Evolutionary conservation across 2,113 vertebrate genomes (phyloP), one percentile per base, ranked within the genome.

Genomic region (Trogon surrucura): DNA sequence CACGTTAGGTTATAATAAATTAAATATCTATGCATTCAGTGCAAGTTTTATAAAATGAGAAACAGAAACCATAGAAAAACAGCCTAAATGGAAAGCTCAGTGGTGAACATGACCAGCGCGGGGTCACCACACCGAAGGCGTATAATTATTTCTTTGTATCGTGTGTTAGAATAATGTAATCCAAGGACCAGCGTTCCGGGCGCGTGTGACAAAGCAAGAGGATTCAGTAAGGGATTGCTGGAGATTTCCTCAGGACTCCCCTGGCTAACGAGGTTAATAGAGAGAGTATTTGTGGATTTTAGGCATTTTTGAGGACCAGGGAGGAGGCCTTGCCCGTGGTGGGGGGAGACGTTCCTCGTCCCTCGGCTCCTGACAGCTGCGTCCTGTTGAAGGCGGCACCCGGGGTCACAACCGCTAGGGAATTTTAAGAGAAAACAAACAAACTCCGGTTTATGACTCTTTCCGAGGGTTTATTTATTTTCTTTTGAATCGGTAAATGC

Each of bases 301-400:
- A 15, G 84, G 17, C 8, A 0, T 23, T 38, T n/a, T 34, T 32
- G 74, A 19, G 47, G 2, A 13, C 17, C 0, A 38, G 10, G 64
- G 58, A 32, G 10, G 27, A 47, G 29, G 51, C 41, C 12, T 10
- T 17, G 38, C 30, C 53, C 2, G 3, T 36, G 36, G 36, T 18
- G 15, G 45, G 45, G 18, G 45, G 45, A 47, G 45, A 16, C 45
- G 16, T 18, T 18, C 27, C 11, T 80, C 5, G 0, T 19, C 27
- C 18, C 2, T 7, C 3, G 1, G 66, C 64, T 48, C 45, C 47
- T 4, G 50, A 61, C 2, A 41, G 81, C 57, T 10, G 0, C 4
- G 26, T 19, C 41, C 66, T 19, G 13, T 29, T 21, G 53, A 21
- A 30, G 57, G 5, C 44, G 72, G 51, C 60, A 15, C 26, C 56